phyloP scores from a whole-genome alignment of 2,797 vertebrate species.

The Mus minutoides region DNA sequence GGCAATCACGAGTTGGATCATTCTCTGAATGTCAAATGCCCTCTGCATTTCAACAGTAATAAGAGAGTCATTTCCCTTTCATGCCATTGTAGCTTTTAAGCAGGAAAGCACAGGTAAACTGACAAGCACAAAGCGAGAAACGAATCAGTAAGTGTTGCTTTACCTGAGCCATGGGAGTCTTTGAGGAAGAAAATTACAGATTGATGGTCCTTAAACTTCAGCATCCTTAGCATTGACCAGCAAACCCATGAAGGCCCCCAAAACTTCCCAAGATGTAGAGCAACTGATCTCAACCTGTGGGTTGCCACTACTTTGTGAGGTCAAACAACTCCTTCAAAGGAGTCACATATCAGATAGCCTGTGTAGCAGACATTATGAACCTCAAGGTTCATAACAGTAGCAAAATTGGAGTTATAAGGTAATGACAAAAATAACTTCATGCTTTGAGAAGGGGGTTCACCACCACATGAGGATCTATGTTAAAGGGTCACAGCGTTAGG shows the following conservation, averaged over 20 bases:
- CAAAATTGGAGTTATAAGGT: background rate
- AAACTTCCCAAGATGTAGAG: background rate
- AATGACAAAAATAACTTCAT: background rate
- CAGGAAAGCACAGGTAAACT: background rate
- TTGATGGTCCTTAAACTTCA: too few species aligned
- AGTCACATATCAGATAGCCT: background rate
- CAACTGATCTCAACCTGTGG: background rate
- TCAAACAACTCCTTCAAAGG: too few species aligned
- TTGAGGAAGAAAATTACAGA: background rate
- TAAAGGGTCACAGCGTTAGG: background rate
- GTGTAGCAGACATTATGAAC: background rate
- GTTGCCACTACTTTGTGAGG: background rate
- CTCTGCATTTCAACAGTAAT: background rate
- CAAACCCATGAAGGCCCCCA: background rate
- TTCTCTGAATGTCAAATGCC: background rate
- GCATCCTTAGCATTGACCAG: accelerated
- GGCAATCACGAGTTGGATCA: accelerated
- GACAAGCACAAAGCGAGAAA: background rate
- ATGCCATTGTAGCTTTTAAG: background rate
- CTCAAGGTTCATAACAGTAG: background rate
- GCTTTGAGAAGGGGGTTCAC: background rate
- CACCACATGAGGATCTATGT: background rate
- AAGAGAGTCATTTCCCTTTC: background rate
- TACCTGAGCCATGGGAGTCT: background rate
- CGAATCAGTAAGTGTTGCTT: accelerated